Evolutionary conservation across 2,888 invertebrate genomes (phyloP), one percentile per base, ranked within the genome.

Genomic region (Zygogramma bicolorata): DNA sequence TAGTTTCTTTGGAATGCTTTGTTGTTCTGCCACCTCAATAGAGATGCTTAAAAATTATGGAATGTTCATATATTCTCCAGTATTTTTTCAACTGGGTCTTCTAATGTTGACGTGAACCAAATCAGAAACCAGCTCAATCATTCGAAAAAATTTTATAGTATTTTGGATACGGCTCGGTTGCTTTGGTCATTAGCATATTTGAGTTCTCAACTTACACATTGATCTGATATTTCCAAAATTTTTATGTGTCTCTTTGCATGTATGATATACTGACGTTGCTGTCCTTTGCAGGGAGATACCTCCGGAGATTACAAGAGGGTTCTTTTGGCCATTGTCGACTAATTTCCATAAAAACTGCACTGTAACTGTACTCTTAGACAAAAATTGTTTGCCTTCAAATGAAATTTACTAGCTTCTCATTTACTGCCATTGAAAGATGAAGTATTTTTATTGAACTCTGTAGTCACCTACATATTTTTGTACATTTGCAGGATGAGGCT

Each of bases 281-380:
- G 77, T 82, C 80, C 80, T 86, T 92, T 94, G 85, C 93, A 96
- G 95, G 95, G 93, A 85, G 97, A 97, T 89, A 96, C 96, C 79
- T 95, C 95, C 85, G 97, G 97, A 84, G 95, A 97, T 91, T 97
- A 97, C 92, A 96, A 93, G 90, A 94, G 93, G 90, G 92, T 95
- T 85, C 92, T 97, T 86, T 91, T 97, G 88, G 93, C 95, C 84
- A 90, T 97, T 87, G 91, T 95, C 88, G 93, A 92, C 86, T 81
- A 80, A 81, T 74, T 77, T 77, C 75, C 75, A 61, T 66, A 66
- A 59, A 80, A 79, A 80, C 76, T 79, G 80, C 82, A 81, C 81
- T 76, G 77, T 78, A 71, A 77, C 75, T 74, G 66, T 75, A 75
- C 71, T 74, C 70, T 72, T 73, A 76, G 70, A 70, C 69, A 71